Conservation (phyloP, 2,888 invertebrate genomes). For the Stenoptilia bipunctidactyla region DNA sequence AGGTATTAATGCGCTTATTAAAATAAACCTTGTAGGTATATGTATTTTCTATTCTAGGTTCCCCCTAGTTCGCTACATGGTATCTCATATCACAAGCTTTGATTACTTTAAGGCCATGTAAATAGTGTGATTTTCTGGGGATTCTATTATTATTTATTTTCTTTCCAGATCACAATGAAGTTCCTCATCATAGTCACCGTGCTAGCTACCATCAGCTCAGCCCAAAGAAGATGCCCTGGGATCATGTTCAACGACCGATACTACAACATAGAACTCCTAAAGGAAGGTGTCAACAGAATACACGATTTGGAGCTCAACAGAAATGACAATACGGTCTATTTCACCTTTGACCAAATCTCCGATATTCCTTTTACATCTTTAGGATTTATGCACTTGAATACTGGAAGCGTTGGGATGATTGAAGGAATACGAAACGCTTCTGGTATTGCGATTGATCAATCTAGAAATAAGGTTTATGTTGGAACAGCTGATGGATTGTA, state of each 20-base stretch:
- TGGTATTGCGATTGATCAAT: slow-evolving; percentile 40
- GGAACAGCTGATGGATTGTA: slow-evolving; percentile 46
- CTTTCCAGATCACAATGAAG: slow-evolving; percentile 18
- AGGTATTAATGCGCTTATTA: no score
- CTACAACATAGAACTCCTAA: slow-evolving; percentile 38
- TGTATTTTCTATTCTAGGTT: no score
- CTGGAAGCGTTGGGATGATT: slow-evolving; percentile 28
- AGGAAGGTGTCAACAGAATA: slow-evolving; percentile 44
- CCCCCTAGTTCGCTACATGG: no score
- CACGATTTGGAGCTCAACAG: slow-evolving; percentile 36
- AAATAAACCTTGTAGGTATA: no score
- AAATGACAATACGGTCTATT: slow-evolving; percentile 45
- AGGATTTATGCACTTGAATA: slow-evolving; percentile 36
- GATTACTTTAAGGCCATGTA: no score
- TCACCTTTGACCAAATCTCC: slow-evolving; percentile 42
- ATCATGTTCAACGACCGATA: slow-evolving; percentile 37
- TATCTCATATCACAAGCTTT: no score
- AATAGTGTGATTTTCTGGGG: no score
- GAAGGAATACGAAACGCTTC: slow-evolving; percentile 48
- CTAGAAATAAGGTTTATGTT: slow-evolving; percentile 37
- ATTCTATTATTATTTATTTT: no score
- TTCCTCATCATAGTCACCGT: slow-evolving; percentile 20
- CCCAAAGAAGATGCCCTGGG: slow-evolving; percentile 34
- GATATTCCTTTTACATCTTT: slow-evolving; percentile 25
- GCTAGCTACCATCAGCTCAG: slow-evolving; percentile 21